These are phyloP conservation scores for Aphyosemion australe DNA, from an alignment of 2,113 vertebrate species.

Conservation along the genomic window DNA sequence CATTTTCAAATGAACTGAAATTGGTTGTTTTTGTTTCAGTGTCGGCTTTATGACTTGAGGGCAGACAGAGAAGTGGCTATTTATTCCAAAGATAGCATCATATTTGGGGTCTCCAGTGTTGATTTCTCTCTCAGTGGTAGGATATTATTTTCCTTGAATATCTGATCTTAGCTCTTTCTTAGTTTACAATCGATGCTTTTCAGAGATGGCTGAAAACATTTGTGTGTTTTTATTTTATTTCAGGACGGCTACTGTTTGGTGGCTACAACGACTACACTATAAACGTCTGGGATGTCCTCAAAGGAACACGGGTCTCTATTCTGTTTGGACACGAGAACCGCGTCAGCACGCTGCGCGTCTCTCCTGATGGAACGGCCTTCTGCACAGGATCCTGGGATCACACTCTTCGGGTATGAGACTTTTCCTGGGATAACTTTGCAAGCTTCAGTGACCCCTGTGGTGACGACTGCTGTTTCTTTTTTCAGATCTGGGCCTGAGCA, in stretches of 20 bases:
- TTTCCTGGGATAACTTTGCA: neutral
- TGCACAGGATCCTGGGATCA: constrained; percentile 98
- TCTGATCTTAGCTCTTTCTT: neutral
- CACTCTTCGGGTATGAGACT: constrained; percentile 86
- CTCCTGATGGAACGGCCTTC: constrained; percentile 94
- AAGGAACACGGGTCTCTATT: constrained; percentile 93
- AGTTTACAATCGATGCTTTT: neutral
- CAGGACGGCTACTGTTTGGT: constrained; percentile 92
- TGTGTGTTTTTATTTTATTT: neutral
- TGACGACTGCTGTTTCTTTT: neutral
- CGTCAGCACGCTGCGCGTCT: constrained; percentile 93
- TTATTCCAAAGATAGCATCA: constrained; percentile 99
- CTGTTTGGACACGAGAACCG: constrained; percentile 97
- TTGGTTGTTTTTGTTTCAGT: constrained; percentile 78
- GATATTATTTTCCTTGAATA: constrained; percentile 20
- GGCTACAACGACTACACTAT: constrained; percentile 99
- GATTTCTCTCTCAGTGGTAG: constrained; percentile 99
- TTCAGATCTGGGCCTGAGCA: constrained; percentile 78
- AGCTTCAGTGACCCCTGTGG: neutral
- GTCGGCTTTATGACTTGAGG: constrained; percentile 95
- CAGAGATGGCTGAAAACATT: neutral
- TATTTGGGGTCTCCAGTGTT: constrained; percentile 97
- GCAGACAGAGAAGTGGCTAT: constrained; percentile 98
- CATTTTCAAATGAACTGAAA: neutral
- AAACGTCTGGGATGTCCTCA: constrained; percentile 98